Base-by-base conservation (phyloP, 2,797 vertebrate genomes). In the Falco berigora region DNA sequence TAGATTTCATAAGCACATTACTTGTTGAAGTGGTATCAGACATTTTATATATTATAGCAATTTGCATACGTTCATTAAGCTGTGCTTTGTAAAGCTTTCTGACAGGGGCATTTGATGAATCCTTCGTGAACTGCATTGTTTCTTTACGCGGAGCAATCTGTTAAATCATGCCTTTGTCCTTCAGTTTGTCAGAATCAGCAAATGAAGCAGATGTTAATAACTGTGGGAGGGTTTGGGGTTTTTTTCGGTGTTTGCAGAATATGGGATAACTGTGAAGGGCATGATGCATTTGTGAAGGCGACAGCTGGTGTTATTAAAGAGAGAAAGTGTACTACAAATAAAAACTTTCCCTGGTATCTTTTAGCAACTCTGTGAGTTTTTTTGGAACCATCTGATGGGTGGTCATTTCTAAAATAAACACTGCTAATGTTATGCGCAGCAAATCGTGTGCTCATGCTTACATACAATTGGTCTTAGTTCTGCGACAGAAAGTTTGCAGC, bases 11-110 rank as follows among this genome's bases (percentile, higher is more conserved):
- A 84, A 92, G 78, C 63, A 34, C 38, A 36, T 94, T 97, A 92
- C 76, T 94, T 49, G 83, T 59, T 94, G 94, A 97, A 97, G 92
- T 81, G 59, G 85, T 92, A 91, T 89, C 90, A 93, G 91, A 52
- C 72, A 61, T 97, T 98, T 98, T 96, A 88, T 96, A 30, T 93
- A 93, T 97, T 94, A 93, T 3, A 95, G 88, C 88, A 94, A 94
- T 98, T 97, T 97, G 94, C 96, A 90, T 97, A 49, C 36, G 6
- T 96, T 97, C 96, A 96, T 97, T 97, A 97, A 96, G 80, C 93
- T 91, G 59, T 25, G 46, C 79, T 93, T 87, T 94, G 58, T 92
- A 80, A 97, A 95, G 92, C 94, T 93, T 97, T 94, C 76, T 96
- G 94, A 95, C 86, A 94, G 83, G 75, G 95, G 49, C 66, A 85